Base-by-base conservation (phyloP, 1,140 invertebrate genomes). In the Diachasma alloeum region DNA sequence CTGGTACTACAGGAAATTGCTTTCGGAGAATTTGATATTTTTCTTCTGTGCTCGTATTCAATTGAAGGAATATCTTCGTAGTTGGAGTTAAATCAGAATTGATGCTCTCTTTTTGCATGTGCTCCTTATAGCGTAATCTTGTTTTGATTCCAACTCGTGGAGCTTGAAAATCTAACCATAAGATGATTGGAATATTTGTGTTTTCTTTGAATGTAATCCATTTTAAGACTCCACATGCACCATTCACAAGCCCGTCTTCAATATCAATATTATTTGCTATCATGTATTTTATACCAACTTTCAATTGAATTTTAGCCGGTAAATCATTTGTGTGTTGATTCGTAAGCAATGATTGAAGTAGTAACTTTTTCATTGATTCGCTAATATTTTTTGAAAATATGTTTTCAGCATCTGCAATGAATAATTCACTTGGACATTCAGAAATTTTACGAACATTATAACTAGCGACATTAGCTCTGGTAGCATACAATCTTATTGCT, bases 321-420 rank as follows among this genome's bases (percentile, higher is more conserved):
- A 46, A 46, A 46, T n/a, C 44, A 46, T 11, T 46, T n/a, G 11
- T 46, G 44, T 9, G 1, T 46, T 46, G 11, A 46, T 46, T 6
- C 6, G 31, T 31, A 31, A 2, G 31, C 6, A 31, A 31, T 3
- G 2, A 31, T 31, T 31, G 31, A 6, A 31, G 2, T 2, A 31
- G 2, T 31, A 31, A 31, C 6, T 31, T 31, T 6, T 31, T 31
- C 31, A 31, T 31, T 6, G 2, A 15, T 22, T 63, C 17, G 31
- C 26, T 4, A 15, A 2, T 67, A 22, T 39, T 56, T 68, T 24
- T 86, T 76, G 56, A 74, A 17, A 26, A 31, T 36, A 56, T 59
- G 17, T 72, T 77, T 48, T 48, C 44, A 11, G 44, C 44, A 48
- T 48, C n/a, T 3, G 44, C 11, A 4, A 48, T 48, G 10, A 48